Conservation (phyloP, 2,113 vertebrate genomes). For the Heterotilapia buettikoferi region DNA sequence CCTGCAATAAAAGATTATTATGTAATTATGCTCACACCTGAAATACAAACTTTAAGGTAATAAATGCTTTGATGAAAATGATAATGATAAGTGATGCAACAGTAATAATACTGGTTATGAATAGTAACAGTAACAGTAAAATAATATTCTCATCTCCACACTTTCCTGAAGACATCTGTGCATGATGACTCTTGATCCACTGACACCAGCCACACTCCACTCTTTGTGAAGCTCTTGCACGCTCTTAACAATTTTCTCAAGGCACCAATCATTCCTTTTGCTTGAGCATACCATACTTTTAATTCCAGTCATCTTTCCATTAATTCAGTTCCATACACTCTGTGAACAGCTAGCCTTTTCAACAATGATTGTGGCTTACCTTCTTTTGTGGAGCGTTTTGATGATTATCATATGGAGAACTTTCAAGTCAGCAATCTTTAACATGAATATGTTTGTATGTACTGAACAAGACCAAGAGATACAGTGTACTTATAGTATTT, state of each 20-base stretch:
- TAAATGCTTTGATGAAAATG: too few species aligned
- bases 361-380: neutral
- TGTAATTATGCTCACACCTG: too few species aligned
- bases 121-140: too few species aligned
- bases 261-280: neutral
- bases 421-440: neutral
- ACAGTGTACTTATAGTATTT: neutral
- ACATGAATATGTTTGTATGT: neutral
- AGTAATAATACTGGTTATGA: too few species aligned
- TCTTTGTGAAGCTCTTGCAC: neutral
- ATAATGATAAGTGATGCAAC: too few species aligned
- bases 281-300: neutral
- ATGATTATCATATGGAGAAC: neutral
- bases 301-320: neutral
- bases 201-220: neutral
- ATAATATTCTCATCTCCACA: too few species aligned
- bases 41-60: too few species aligned
- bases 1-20: too few species aligned
- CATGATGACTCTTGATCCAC: neutral
- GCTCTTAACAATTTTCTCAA: neutral
- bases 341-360: neutral
- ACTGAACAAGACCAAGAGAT: neutral
- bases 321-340: neutral
- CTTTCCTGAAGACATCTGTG: rapidly evolving
- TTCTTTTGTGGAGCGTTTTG: neutral